Evolutionary conservation across 2,113 vertebrate species (phyloP), one percentile per base, ranked within the genome.

Genomic region (Orycteropus afer): DNA sequence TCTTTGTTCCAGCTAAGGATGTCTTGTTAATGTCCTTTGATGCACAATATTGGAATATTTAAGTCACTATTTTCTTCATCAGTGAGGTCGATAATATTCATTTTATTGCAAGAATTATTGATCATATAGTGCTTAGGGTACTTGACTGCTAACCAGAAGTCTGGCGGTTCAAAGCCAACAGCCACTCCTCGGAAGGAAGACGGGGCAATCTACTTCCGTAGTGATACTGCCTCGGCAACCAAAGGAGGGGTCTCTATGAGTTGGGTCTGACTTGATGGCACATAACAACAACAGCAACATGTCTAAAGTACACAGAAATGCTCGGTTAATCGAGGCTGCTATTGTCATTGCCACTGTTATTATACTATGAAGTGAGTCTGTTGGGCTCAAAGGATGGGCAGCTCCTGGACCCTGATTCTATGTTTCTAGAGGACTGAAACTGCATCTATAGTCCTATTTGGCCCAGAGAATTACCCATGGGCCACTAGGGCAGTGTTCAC

Each of bases 281-380:
- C n/a, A n/a, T n/a, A n/a, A n/a, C n/a, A n/a, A n/a, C n/a, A n/a
- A n/a, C n/a, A n/a, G n/a, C n/a, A n/a, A n/a, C n/a, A n/a, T 37
- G 67, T 59, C 25, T 22, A 17, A 86, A 57, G 59, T 53, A 37
- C 11, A 32, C 9, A 57, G 23, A 69, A 47, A 29, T 17, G 25
- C 42, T 55, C 17, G n/a, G 59, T 59, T 34, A 71, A 49, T 82
- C 15, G 25, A 32, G 34, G n/a, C 25, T 37, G 77, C 49, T 7
- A 0, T 7, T 1, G 13, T 91, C 25, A 61, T 5, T 57, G 13
- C 57, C 25, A 37, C 10, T 40, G 0, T 42, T 23, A 0, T 47
- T 23, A 45, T 49, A 29, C 71, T 69, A 57, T 40, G 17, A 74
- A n/a, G 65, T 86, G 73, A 40, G 53, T 71, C 42, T 91, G 14